Evolutionary conservation across 2,797 vertebrate genomes (phyloP).

Genomic region (Hypotaenidia philippensis): DNA sequence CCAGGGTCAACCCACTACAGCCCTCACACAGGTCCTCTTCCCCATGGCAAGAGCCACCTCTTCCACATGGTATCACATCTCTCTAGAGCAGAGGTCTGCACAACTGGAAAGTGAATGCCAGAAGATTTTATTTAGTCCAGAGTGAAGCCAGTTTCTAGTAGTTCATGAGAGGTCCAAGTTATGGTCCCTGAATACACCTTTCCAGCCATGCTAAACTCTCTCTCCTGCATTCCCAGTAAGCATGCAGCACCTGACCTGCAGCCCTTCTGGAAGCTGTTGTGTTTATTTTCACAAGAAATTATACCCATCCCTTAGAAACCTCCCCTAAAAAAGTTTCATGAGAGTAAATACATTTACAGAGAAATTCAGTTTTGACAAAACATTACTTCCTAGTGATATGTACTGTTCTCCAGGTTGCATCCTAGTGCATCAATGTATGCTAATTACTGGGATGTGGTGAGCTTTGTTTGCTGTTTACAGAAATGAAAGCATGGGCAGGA

Average conservation of each 20-base stretch:
- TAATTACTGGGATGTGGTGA: neutral
- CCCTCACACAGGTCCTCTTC: neutral
- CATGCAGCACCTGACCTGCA: neutral
- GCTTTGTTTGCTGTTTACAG: neutral
- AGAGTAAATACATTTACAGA: neutral
- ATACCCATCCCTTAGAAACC: neutral
- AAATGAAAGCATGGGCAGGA: conserved; percentile 3
- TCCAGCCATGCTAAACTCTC: neutral
- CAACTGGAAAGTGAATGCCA: neutral
- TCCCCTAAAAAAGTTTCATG: neutral
- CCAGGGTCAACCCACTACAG: too few species aligned
- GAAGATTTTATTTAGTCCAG: neutral
- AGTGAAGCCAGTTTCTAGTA: neutral
- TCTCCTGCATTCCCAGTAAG: neutral
- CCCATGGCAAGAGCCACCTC: neutral
- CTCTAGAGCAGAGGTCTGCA: neutral
- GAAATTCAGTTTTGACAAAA: neutral
- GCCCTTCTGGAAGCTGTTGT: neutral
- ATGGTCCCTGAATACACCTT: neutral
- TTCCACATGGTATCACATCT: neutral
- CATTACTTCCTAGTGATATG: neutral
- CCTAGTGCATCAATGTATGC: neutral
- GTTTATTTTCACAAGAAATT: neutral
- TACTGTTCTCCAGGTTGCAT: accelerated
- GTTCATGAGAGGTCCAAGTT: accelerated